A percentile compares a stretch with the other conserved stretches of the same genome.
Conservation (phyloP, 2,113 vertebrate genomes). For the Diphyllodes magnificus region DNA sequence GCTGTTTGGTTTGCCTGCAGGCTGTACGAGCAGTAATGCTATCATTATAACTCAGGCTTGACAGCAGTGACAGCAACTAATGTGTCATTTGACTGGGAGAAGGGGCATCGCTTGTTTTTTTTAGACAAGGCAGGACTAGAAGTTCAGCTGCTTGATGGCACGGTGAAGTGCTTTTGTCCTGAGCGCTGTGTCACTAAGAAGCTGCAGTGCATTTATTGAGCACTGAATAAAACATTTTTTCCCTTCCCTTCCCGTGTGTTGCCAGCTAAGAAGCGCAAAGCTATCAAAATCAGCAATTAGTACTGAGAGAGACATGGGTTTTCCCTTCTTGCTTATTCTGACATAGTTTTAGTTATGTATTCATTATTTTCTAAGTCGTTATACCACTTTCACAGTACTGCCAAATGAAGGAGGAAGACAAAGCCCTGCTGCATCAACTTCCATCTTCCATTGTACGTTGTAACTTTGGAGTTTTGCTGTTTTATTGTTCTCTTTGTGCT, state of each 20-base stretch:
- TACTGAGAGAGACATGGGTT: not conserved
- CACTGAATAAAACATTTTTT: constrained; percentile 8
- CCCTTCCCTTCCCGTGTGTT: not conserved
- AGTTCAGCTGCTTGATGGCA: not conserved
- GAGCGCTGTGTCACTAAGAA: not conserved
- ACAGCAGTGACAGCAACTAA: not conserved
- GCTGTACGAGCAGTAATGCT: not conserved
- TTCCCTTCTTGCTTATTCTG: not conserved
- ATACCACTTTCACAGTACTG: not conserved
- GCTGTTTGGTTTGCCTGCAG: not conserved
- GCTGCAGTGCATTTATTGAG: not conserved
- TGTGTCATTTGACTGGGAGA: not conserved
- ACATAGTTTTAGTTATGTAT: not conserved
- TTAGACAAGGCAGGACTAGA: not conserved
- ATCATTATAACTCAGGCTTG: not conserved
- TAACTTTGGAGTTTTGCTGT: not conserved
- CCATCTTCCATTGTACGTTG: not conserved
- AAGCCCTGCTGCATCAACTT: not conserved
- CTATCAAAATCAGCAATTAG: constrained; percentile 8
- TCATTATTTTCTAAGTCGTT: not conserved
- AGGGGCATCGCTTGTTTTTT: not conserved
- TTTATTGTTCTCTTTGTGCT: constrained; percentile 6
- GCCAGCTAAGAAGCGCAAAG: not conserved
- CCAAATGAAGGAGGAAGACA: not conserved
- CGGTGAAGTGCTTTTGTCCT: not conserved